phyloP scores from a whole-genome alignment of 2,113 vertebrate species.

The Lipotes vexillifer region DNA sequence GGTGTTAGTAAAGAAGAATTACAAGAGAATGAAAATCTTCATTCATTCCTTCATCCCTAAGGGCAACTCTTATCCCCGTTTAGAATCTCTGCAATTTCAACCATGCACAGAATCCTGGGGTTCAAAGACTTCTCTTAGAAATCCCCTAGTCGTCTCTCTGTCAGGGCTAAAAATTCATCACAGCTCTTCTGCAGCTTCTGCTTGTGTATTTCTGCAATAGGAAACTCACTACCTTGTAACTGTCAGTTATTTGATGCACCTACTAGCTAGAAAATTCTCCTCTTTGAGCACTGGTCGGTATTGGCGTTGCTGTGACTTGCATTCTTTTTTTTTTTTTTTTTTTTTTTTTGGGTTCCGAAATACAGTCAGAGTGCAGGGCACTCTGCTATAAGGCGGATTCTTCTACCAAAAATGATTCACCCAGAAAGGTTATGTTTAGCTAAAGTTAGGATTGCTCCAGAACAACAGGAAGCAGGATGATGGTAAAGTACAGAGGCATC shows the following conservation, averaged over 20 bases:
- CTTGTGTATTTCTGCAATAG: background rate
- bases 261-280: background rate
- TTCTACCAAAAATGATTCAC: constrained; percentile 44
- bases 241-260: background rate
- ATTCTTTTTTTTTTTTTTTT: too few species aligned
- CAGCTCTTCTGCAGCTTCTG: background rate
- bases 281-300: background rate
- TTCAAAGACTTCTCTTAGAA: background rate
- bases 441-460: constrained; percentile 44
- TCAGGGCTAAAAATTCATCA: background rate
- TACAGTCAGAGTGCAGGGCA: background rate
- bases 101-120: background rate
- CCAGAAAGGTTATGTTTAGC: constrained; percentile 57
- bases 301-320: background rate
- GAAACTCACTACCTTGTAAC: background rate
- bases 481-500: constrained; percentile 36
- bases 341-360: too few species aligned
- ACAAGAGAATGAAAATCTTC: background rate
- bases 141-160: background rate
- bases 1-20: background rate
- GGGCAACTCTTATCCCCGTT: background rate
- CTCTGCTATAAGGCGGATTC: background rate
- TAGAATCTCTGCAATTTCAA: background rate
- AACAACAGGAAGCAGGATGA: constrained; percentile 54
- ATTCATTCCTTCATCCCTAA: background rate